phyloP scores from a whole-genome alignment of 64 coral and sea anemone species.

The Montipora efflorescens region DNA sequence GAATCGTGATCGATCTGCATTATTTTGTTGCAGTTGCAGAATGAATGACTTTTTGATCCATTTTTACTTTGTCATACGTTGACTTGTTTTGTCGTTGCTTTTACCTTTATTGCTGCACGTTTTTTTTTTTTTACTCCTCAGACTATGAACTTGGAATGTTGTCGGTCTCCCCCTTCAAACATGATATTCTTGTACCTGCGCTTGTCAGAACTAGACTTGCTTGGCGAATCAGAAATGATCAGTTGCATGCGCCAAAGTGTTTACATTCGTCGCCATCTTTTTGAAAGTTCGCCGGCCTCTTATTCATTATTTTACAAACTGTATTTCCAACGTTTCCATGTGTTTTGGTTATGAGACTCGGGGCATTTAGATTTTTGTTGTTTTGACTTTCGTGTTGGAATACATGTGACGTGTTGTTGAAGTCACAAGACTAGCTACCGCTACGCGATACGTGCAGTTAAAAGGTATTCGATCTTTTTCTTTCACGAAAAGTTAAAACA shows the following conservation, averaged over 20 bases:
- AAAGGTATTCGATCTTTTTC: slow-evolving; percentile 9
- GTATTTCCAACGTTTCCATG: too few species aligned
- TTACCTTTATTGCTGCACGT: not conserved
- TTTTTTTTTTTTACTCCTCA: not conserved
- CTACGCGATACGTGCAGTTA: not conserved
- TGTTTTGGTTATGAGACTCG: not conserved
- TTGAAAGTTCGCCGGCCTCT: not conserved
- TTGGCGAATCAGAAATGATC: not conserved
- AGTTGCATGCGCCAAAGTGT: too few species aligned
- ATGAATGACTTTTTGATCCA: slow-evolving; percentile 11
- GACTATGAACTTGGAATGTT: not conserved
- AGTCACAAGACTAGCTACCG: not conserved
- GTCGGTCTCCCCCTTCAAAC: not conserved
- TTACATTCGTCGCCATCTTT: not conserved
- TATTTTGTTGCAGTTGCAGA: not conserved
- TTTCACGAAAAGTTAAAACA: not conserved
- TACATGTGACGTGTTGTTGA: slow-evolving; percentile 7
- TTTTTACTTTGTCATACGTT: not conserved
- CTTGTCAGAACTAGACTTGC: not conserved
- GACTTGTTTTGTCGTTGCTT: not conserved
- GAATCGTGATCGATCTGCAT: not conserved
- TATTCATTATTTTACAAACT: not conserved
- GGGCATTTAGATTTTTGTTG: not conserved
- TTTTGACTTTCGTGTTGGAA: not conserved
- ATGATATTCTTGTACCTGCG: not conserved